Evolutionary conservation across 2,797 vertebrate genomes (phyloP), one percentile per base, ranked within the genome.

Genomic region (Pteropus rufus): DNA sequence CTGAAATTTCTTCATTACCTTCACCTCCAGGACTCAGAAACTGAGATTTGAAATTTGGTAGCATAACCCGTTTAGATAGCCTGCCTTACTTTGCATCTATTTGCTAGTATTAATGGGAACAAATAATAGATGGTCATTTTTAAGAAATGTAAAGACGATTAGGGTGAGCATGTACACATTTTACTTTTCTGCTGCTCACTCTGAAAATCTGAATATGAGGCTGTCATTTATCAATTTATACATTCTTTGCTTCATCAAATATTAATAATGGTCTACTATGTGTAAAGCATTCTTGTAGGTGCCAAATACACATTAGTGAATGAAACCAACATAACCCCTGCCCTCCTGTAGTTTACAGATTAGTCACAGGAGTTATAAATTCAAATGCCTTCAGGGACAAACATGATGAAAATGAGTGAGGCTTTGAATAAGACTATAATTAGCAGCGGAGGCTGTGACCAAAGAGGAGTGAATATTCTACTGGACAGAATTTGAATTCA

Each of bases 221-320:
- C n/a, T 75, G 2, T 5, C 7, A 24, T 76, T 76, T 54, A 82
- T 52, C n/a, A 41, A 69, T 77, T 29, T 81, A 12, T 58, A 29
- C 29, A 41, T 62, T 70, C 39, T 92, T 90, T 87, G 46, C 56
- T 84, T 97, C 39, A 60, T 97, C 39, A 90, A 72, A 69, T 76
- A 60, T 84, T 96, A 95, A 93, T 58, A 26, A 91, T 26, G 76
- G 31, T 16, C 52, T 91, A 36, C 21, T 10, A n/a, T 73, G 41
- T 31, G 4, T 79, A 72, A 72, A 14, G 39, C 26, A 44, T 77
- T 88, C 56, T 95, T 39, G 11, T 60, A 62, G 34, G 41, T 73
- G 67, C 49, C 64, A 80, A 18, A 65, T 34, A n/a, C 24, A 88
- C 54, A 93, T 58, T 34, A 80, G 41, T 46, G 23, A 82, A 62